Conservation (phyloP, 92 coral and sea anemone genomes). For the Montipora capitata region DNA sequence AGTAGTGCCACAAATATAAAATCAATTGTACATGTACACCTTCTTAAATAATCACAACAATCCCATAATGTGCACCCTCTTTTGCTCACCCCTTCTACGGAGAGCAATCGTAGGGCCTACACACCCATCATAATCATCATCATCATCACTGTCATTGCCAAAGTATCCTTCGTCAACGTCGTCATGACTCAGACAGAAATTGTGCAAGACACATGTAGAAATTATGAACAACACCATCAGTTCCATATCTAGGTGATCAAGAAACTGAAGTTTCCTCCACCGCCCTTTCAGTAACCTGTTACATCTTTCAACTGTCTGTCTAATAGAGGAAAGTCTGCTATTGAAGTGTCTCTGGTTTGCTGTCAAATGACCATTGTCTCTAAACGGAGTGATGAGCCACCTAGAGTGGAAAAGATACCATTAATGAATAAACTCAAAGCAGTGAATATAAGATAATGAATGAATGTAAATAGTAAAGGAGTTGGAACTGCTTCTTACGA, state of each 20-base stretch:
- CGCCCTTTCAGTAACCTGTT: conserved; percentile 7
- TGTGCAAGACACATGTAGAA: conserved; percentile 19
- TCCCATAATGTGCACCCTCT: conserved; percentile 33
- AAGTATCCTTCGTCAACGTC: conserved; percentile 32
- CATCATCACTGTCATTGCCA: conserved; percentile 25
- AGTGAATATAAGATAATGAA: not conserved
- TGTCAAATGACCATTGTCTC: conserved; percentile 25
- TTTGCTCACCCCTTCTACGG: conserved; percentile 22
- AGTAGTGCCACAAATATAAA: too few species aligned
- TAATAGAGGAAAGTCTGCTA: conserved; percentile 28
- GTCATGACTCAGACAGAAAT: conserved; percentile 21
- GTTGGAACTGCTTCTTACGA: conserved; percentile 14
- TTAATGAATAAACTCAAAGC: conserved; percentile 15
- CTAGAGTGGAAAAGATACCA: conserved; percentile 14
- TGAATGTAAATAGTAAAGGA: not conserved
- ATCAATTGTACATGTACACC: not conserved
- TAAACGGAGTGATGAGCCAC: conserved; percentile 36
- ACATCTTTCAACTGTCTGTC: conserved; percentile 41
- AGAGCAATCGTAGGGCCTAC: not conserved
- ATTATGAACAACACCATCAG: conserved; percentile 18
- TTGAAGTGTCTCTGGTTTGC: conserved; percentile 23
- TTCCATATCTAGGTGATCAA: conserved; percentile 31
- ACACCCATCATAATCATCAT: not conserved
- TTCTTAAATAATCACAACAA: not conserved
- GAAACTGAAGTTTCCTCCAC: conserved; percentile 31